Base-by-base conservation (phyloP, 2,888 invertebrate genomes). In the Nomada fucata region DNA sequence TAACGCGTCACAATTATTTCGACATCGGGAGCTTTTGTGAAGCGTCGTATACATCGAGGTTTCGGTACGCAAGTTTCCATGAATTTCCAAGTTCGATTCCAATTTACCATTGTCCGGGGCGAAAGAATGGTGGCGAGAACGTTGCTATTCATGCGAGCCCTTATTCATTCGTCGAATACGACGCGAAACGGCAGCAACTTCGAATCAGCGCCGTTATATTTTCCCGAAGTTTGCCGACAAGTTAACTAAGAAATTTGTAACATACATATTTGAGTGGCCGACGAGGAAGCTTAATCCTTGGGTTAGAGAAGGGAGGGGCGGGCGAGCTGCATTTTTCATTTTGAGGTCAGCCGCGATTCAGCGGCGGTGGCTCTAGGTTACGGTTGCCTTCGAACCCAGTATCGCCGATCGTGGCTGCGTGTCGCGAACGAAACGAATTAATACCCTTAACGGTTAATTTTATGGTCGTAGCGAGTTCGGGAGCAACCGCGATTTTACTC, bases 251-350 rank as follows among this genome's bases (percentile, higher is more conserved):
- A 36, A 15, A 36, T 67, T 2, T 15, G 52, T n/a, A 52, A 53
- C 36, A 36, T 36, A 7, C 52, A 20, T 52, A n/a, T 52, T 52
- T 36, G 2, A 67, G 10, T 36, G 15, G 53, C n/a, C 20, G 65
- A 52, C 10, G 52, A 4, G 53, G 65, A 53, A 36, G 65, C n/a
- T 53, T 67, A 67, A 67, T 67, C 52, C 11, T 7, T 44, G 52
- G n/a, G 29, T 36, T n/a, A 52, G 15, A 10, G n/a, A 15, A 52
- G 52, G 29, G 29, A 52, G 36, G 52, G 26, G 26, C 50, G 18
- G 18, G 26, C 15, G 15, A 15, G 64, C 67, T 72, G 80, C 72
- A 72, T 79, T 80, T 80, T 79, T 80, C 79, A 64, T 79, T 79
- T 76, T 50, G 79, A 72, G 79, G 65, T 67, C 65, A 67, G 65